Evolutionary conservation across 2,113 vertebrate species (phyloP).

Genomic region (Dromaius novaehollandiae): DNA sequence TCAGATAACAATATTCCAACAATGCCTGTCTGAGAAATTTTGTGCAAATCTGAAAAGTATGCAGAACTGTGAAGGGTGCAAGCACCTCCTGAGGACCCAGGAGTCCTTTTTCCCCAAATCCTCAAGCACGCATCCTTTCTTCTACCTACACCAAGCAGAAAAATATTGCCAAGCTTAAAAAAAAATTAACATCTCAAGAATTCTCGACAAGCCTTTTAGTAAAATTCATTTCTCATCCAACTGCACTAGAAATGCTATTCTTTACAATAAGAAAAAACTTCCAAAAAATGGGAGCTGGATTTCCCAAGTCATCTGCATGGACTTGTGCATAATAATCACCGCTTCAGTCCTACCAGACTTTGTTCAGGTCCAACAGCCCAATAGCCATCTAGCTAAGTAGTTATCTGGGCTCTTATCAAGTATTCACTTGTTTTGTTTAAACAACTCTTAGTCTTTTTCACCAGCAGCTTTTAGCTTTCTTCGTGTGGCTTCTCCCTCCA

Average conservation of each 20-base stretch:
- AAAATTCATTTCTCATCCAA: background rate
- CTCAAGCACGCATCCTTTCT: background rate
- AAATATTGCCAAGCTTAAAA: background rate
- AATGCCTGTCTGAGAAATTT: background rate
- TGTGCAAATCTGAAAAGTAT: background rate
- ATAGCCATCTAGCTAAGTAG: background rate
- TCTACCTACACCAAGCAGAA: background rate
- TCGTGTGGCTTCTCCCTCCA: background rate
- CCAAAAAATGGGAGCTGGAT: background rate
- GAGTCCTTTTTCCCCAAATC: background rate
- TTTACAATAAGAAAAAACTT: background rate
- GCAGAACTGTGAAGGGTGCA: background rate
- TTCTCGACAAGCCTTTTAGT: background rate
- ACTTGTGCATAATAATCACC: background rate
- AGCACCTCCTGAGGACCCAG: background rate
- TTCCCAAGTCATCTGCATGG: background rate
- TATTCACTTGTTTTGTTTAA: background rate
- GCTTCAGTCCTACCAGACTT: background rate
- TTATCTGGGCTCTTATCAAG: background rate
- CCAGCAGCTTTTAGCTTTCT: background rate
- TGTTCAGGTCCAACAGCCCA: background rate
- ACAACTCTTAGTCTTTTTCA: background rate
- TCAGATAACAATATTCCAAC: background rate
- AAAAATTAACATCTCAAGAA: background rate
- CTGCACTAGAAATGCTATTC: background rate